Evolutionary conservation across 2,888 invertebrate genomes (phyloP).

Genomic region (Tetrapedia diversipes): DNA sequence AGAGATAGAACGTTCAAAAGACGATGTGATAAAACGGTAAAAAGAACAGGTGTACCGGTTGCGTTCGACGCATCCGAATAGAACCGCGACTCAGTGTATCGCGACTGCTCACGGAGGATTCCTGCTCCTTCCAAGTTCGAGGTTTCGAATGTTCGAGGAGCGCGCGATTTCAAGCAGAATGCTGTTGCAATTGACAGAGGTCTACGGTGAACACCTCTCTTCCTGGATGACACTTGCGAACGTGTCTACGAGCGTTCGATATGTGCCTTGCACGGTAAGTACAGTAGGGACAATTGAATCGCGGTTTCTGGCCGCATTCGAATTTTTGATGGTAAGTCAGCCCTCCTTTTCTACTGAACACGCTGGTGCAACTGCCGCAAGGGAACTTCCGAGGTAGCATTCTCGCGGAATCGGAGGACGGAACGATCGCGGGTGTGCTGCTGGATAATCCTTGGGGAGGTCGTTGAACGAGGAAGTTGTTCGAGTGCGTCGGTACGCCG

Average conservation of each 20-base stretch:
- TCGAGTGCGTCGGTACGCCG: conserved; percentile 17
- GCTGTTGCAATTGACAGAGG: conserved; percentile 51
- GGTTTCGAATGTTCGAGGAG: neutral
- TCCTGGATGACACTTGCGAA: conserved; percentile 71
- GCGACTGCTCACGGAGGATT: neutral
- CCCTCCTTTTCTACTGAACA: conserved; percentile 72
- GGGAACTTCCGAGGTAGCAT: conserved; percentile 58
- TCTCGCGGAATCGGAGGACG: conserved; percentile 2
- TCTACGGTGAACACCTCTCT: conserved; percentile 68
- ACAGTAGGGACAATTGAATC: conserved; percentile 77
- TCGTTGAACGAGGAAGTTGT: conserved; percentile 24
- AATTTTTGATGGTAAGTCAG: conserved; percentile 70
- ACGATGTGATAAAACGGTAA: no score
- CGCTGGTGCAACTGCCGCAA: conserved; percentile 67
- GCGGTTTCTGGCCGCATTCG: conserved; percentile 75
- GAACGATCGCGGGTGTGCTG: neutral
- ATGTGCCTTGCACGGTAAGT: conserved; percentile 72
- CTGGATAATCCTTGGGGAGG: neutral
- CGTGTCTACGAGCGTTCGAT: conserved; percentile 73
- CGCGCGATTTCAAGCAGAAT: conserved; percentile 35
- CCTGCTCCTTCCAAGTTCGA: neutral
- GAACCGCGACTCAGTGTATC: no score
- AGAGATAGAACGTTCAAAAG: conserved; percentile 6
- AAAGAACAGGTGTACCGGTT: neutral
- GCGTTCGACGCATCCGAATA: neutral